Evolutionary conservation across 2,113 vertebrate genomes (phyloP), one percentile per base, ranked within the genome.

Genomic region (Carollia perspicillata): DNA sequence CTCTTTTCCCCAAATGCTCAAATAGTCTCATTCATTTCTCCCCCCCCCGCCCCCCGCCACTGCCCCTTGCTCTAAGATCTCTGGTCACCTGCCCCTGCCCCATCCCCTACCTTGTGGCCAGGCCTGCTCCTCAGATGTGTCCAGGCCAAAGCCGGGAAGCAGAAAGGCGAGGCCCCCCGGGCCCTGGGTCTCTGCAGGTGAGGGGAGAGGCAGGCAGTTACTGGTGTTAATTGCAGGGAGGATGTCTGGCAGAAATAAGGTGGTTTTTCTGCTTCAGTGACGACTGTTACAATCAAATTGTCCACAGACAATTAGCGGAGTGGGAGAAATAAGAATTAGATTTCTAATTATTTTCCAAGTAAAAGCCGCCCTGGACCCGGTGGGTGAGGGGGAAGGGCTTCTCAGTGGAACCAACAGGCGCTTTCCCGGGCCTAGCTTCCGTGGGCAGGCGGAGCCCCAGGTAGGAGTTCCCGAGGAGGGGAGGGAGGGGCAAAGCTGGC

Each of bases 251-350:
- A 98, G 98, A 97, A 98, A 98, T 98, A 98, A 98, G 98, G 95
- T 98, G 98, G 97, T 98, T 98, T 98, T 98, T 98, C 98, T 98
- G 98, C 98, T 98, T 98, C 98, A 65, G 95, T 98, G 98, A 98
- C 71, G 97, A 90, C 97, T 97, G 97, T 98, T 97, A 98, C 98
- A 98, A 98, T 98, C 98, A 98, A 98, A 98, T 98, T 89, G 97
- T 98, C 97, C 98, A 97, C 98, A 97, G 97, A 98, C 98, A 98
- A 98, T 98, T 98, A 98, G 98, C 97, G 65, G 98, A 98, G 98
- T 97, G 93, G 97, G 98, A 98, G 98, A 98, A 98, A 98, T 90
- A 98, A 98, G 97, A 98, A 98, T 98, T 98, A 98, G 97, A 95
- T 98, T 98, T 98, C 98, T 98, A 98, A 98, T 98, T 98, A 98